A percentile compares a stretch with the other conserved stretches of the same genome.
phyloP scores from a whole-genome alignment of 2,888 invertebrate species.

The Drosophila siamana region DNA sequence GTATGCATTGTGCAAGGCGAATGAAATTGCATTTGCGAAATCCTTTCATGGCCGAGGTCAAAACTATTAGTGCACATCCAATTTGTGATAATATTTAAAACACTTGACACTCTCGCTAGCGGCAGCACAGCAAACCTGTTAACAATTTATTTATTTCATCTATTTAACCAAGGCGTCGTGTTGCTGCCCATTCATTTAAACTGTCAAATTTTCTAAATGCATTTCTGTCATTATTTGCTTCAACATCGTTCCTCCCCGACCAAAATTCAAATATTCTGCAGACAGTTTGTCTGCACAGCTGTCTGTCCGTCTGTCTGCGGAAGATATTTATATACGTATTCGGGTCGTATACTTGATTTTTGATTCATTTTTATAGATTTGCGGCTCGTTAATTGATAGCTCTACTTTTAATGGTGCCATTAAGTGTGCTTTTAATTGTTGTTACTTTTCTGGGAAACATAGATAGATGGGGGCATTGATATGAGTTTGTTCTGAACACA shows the following conservation, averaged over 20 bases:
- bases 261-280: constrained; percentile 21
- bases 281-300: constrained; percentile 52
- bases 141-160: constrained; percentile 60
- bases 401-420: background rate
- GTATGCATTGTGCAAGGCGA: constrained; percentile 46
- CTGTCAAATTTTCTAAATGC: constrained; percentile 63
- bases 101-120: constrained; percentile 28
- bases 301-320: constrained; percentile 18
- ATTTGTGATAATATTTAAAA: constrained; percentile 65
- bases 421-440: background rate
- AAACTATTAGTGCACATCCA: constrained; percentile 78
- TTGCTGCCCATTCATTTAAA: constrained; percentile 51
- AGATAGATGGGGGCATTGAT: too few relatives aligned
- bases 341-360: constrained; percentile 6
- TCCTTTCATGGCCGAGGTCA: constrained; percentile 82
- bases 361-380: constrained; percentile 4
- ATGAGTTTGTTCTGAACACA: background rate
- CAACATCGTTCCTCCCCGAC: constrained; percentile 7
- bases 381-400: background rate
- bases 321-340: background rate
- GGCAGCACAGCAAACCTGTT: constrained; percentile 66
- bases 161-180: constrained; percentile 37
- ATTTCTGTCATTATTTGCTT: constrained; percentile 37
- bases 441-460: background rate
- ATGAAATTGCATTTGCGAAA: constrained; percentile 40